phyloP scores from a whole-genome alignment of 2,888 invertebrate species.

The Ptychoptera contaminata region DNA sequence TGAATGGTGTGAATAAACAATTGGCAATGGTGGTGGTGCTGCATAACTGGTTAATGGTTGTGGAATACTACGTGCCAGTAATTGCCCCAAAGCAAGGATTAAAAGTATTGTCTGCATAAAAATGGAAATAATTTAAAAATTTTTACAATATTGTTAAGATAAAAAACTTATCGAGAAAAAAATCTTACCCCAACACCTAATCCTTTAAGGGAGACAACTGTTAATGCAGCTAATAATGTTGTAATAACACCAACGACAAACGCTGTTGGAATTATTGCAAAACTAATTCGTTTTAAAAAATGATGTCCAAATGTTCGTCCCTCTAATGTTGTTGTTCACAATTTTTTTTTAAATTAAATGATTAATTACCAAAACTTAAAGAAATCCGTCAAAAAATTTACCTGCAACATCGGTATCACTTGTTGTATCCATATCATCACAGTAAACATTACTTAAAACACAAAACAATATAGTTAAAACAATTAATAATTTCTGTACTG shows the following conservation, averaged over 20 bases:
- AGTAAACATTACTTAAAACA: too few species aligned
- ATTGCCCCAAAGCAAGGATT: conserved; percentile 42
- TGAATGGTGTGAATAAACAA: conserved; percentile 24
- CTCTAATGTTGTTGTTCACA: too few species aligned
- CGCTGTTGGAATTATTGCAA: conserved; percentile 56
- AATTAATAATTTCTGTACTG: too few species aligned
- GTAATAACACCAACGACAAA: conserved; percentile 63
- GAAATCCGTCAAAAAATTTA: too few species aligned
- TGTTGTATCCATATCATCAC: too few species aligned
- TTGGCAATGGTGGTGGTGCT: conserved; percentile 30
- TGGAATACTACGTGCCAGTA: conserved; percentile 26
- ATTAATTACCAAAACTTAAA: too few species aligned
- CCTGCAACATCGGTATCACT: too few species aligned
- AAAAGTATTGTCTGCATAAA: conserved; percentile 31
- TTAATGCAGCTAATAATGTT: conserved; percentile 49
- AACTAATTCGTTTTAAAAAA: conserved; percentile 50
- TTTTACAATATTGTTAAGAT: background rate
- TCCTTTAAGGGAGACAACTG: conserved; percentile 57
- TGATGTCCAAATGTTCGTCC: conserved; percentile 59
- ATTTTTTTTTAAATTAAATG: too few species aligned
- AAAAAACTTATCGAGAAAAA: background rate
- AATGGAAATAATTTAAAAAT: background rate
- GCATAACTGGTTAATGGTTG: conserved; percentile 32
- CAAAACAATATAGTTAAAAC: too few species aligned
- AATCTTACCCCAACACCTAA: conserved; percentile 47